Base-by-base conservation (phyloP, 2,113 vertebrate species). In the Eretmochelys imbricata region DNA sequence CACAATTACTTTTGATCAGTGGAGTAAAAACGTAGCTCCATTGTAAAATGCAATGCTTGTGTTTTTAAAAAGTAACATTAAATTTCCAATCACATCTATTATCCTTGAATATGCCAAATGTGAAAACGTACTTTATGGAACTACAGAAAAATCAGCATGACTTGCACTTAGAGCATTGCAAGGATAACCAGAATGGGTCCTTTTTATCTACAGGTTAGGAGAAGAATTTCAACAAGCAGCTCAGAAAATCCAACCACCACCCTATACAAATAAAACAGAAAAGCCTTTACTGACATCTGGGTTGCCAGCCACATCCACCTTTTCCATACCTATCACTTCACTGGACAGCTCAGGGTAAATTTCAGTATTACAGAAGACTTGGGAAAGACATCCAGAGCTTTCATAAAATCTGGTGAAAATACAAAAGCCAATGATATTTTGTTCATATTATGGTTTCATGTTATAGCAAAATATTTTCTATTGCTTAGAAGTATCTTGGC, bases 391-490 rank as follows among this genome's bases (percentile, higher is more conserved):
- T 5, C 84, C 54, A 9, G 42, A 69, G 95, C 55, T 88, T 95
- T 93, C 92, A 93, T 89, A 92, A 95, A 89, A 90, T 59, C 97
- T 93, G 16, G 93, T 93, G 90, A 98, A 98, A 97, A 95, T 75
- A 94, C 49, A 48, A 85, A 94, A 91, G 82, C 10, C n/a, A 55
- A 4, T 53, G 54, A 76, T 11, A 17, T 94, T 87, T 76, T 11
- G 80, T 94, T 91, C 24, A 72, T 80, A 91, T 35, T 75, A 82
- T 20, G 14, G 91, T 80, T 20, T 10, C n/a, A 89, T 25, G 90
- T 90, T 84, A 82, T 38, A 55, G 54, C 90, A 95, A 91, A 93
- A 80, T 49, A 75, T 87, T 83, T 96, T 97, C 72, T 93, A 85
- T 85, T 85, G 42, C 48, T 24, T 35, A 94, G 85, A 46, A 51